These are phyloP conservation scores for Tokudaia muenninki DNA, from an alignment of 2,797 vertebrate genomes.

Conservation along the genomic window DNA sequence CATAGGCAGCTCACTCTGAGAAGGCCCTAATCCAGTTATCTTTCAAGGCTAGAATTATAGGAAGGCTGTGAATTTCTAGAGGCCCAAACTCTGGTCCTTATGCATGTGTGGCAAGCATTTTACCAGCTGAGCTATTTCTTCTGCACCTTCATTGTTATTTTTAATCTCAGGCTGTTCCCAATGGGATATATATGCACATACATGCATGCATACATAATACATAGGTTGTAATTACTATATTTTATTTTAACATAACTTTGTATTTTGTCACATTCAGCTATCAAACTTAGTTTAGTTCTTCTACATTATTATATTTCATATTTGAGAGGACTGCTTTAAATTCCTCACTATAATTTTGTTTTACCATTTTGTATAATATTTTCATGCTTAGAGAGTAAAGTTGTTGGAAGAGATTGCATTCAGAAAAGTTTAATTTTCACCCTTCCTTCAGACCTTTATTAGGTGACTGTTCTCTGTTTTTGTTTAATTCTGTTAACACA, in stretches of 20 bases:
- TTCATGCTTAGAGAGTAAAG: not conserved
- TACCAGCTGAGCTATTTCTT: not conserved
- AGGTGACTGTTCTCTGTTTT: not conserved
- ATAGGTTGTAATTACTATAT: not conserved
- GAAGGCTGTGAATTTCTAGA: not conserved
- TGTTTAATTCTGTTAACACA: not conserved
- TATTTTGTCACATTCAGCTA: not conserved
- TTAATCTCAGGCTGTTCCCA: conserved; percentile 33
- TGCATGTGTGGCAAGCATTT: not conserved
- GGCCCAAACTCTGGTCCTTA: not conserved
- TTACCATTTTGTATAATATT: conserved; percentile 38
- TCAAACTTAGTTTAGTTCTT: not conserved
- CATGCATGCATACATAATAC: not conserved
- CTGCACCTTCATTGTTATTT: not conserved
- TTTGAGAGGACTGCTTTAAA: conserved; percentile 35
- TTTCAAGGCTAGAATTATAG: not conserved
- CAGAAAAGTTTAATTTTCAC: not conserved
- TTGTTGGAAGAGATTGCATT: not conserved
- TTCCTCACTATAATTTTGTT: not conserved
- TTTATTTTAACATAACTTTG: not conserved
- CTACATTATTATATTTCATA: conserved; percentile 19
- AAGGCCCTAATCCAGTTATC: no score
- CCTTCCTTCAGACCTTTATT: not conserved
- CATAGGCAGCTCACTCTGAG: not conserved
- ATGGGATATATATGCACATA: not conserved